Base-by-base conservation (phyloP, 2,113 vertebrate species). In the Anarrhichthys ocellatus region DNA sequence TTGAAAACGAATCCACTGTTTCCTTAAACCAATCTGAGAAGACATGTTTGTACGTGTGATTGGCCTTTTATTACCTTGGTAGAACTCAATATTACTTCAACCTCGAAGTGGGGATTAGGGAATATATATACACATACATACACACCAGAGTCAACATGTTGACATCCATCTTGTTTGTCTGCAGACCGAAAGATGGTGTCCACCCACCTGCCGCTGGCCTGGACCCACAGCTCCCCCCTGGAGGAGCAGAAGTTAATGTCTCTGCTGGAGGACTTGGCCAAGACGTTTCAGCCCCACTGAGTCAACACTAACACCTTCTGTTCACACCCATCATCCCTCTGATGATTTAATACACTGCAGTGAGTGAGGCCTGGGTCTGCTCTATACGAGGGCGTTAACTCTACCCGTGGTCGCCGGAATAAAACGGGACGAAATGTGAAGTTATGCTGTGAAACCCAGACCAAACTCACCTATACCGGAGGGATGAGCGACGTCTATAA, bases 201-300 rank as follows among this genome's bases (percentile, higher is more conserved):
- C 63, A 80, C 94, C 73, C 95, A 96, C 87, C 92, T 96, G 72
- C 94, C 95, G 0, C 84, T 96, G 91, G 95, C 95, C 76, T 95
- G 95, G 94, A 96, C 95, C 76, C 94, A 87, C 91, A 94, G 95
- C 85, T 94, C 95, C 10, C 34, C 87, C 5, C 88, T 93, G 90
- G 95, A 96, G 89, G 94, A 96, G 81, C 93, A 95, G 91, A 94
- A 95, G 90, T 89, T 96, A n/a, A 88, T 96, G 86, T 93, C 92
- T 10, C 74, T 93, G 75, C 88, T 96, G 93, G 95, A 96, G 38
- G 95, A 96, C 65, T 74, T 96, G 76, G 94, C 94, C 84, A 95
- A 94, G 89, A 90, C 88, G 20, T 93, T 94, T 74, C 95, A 95
- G 91, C 92, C 95, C 6, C 94, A 96, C 82, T 96, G 91, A 95